Evolutionary conservation across 2,888 invertebrate genomes (phyloP).

Genomic region (Caenorhabditis sp.): DNA sequence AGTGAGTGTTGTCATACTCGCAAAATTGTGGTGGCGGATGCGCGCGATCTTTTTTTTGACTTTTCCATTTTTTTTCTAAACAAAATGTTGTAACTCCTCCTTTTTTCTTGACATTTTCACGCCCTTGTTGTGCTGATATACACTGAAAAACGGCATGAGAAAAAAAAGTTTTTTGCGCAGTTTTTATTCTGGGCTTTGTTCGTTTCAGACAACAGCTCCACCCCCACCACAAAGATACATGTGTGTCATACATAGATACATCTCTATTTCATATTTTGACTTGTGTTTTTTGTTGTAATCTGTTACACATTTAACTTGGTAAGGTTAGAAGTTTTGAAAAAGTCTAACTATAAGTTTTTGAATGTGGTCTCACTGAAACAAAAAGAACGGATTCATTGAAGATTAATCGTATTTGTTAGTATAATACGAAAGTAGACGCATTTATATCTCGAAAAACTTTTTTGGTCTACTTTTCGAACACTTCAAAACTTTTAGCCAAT

Average conservation of each 20-base stretch:
- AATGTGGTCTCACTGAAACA: no score
- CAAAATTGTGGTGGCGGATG: slow-evolving; percentile 21
- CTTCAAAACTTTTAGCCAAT: no score
- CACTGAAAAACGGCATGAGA: slow-evolving; percentile 32
- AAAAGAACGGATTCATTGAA: no score
- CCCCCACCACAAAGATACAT: slow-evolving; percentile 10
- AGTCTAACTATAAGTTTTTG: no score
- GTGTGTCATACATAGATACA: neutral
- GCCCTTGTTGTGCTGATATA: slow-evolving; percentile 48
- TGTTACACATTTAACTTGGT: no score
- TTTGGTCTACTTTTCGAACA: no score
- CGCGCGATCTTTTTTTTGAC: slow-evolving; percentile 6
- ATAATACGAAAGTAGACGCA: no score
- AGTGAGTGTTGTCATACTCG: neutral
- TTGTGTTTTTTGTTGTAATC: neutral
- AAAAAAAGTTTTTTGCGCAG: neutral
- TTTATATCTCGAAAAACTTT: no score
- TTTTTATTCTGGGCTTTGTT: slow-evolving; percentile 4
- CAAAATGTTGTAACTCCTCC: slow-evolving; percentile 41
- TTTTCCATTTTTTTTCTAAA: slow-evolving; percentile 24
- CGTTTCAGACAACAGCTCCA: slow-evolving; percentile 22
- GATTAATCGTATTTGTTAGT: no score
- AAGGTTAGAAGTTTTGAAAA: no score
- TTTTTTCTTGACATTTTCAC: slow-evolving; percentile 44
- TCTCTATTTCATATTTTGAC: neutral